A percentile compares a stretch with the other conserved stretches of the same genome.
phyloP scores from a whole-genome alignment of 1,140 invertebrate species.

The Drosophila funebris region DNA sequence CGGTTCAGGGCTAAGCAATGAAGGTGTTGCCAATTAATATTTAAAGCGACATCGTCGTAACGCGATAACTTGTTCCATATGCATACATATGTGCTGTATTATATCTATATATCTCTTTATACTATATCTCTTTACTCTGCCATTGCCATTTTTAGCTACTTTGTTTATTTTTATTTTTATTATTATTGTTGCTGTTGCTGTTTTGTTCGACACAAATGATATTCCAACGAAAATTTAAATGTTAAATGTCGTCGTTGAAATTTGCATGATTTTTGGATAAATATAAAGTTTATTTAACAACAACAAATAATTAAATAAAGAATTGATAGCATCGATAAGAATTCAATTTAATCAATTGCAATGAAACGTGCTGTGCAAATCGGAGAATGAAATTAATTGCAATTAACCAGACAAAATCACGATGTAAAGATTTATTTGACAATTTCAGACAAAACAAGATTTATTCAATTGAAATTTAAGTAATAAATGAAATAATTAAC shows the following conservation, averaged over 20 bases:
- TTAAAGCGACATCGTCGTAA: slow-evolving; percentile 56
- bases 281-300: not conserved
- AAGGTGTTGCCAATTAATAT: slow-evolving; percentile 80
- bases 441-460: not conserved
- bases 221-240: slow-evolving; percentile 33
- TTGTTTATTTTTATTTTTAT: slow-evolving; percentile 34
- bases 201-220: slow-evolving; percentile 47
- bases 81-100: slow-evolving; percentile 18
- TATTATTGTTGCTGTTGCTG: slow-evolving; percentile 26
- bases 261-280: slow-evolving; percentile 31
- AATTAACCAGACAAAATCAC: not conserved
- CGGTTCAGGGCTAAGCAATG: slow-evolving; percentile 70
- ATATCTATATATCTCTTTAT: not conserved
- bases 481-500: not conserved
- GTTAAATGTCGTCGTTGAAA: slow-evolving; percentile 47
- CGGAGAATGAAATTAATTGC: not conserved
- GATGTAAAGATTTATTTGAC: too few relatives aligned
- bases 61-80: slow-evolving; percentile 76
- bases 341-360: not conserved
- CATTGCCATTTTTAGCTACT: slow-evolving; percentile 4
- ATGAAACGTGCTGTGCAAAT: not conserved
- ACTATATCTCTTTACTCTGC: not conserved
- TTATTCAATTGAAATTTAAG: too few relatives aligned
- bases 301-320: slow-evolving; percentile 32
- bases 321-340: not conserved